phyloP scores from a whole-genome alignment of 2,797 vertebrate species.

The Halcyon badia region DNA sequence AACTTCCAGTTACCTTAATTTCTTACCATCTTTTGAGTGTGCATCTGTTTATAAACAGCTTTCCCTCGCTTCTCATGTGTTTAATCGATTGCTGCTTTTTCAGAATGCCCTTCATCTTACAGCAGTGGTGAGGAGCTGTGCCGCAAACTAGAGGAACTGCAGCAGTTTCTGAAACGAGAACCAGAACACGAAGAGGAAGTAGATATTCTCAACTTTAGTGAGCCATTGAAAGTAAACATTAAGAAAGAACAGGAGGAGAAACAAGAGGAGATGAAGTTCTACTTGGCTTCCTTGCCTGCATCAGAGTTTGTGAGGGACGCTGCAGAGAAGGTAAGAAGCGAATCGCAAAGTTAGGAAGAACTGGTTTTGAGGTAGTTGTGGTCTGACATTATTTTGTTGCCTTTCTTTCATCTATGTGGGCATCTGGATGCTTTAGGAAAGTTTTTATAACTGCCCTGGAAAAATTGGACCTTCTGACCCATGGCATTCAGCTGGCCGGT shows the following conservation, averaged over 20 bases:
- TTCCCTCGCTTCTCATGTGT: neutral
- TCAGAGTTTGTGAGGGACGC: slow-evolving; percentile 90
- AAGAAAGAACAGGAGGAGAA: slow-evolving; percentile 94
- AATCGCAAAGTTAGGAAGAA: neutral
- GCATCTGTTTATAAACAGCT: slow-evolving; percentile 53
- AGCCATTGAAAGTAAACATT: slow-evolving; percentile 87
- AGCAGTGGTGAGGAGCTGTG: slow-evolving; percentile 88
- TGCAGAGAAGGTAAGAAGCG: slow-evolving; percentile 89
- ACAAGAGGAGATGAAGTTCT: slow-evolving; percentile 90
- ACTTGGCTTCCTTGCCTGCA: slow-evolving; percentile 85
- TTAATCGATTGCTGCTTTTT: slow-evolving; percentile 30
- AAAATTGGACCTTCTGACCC: neutral
- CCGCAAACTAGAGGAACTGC: slow-evolving; percentile 91
- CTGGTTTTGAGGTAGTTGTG: neutral
- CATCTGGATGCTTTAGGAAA: neutral
- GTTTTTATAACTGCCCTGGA: neutral
- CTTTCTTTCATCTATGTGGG: neutral
- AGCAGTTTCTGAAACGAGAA: slow-evolving; percentile 92
- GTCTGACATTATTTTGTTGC: neutral
- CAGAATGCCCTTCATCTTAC: slow-evolving; percentile 92
- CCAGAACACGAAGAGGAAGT: slow-evolving; percentile 91
- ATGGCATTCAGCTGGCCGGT: neutral
- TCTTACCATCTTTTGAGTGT: neutral
- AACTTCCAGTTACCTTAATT: slow-evolving; percentile 10
- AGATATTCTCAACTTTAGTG: slow-evolving; percentile 87